Evolutionary conservation across 2,888 invertebrate genomes (phyloP).

Genomic region (Synergus itoensis): DNA sequence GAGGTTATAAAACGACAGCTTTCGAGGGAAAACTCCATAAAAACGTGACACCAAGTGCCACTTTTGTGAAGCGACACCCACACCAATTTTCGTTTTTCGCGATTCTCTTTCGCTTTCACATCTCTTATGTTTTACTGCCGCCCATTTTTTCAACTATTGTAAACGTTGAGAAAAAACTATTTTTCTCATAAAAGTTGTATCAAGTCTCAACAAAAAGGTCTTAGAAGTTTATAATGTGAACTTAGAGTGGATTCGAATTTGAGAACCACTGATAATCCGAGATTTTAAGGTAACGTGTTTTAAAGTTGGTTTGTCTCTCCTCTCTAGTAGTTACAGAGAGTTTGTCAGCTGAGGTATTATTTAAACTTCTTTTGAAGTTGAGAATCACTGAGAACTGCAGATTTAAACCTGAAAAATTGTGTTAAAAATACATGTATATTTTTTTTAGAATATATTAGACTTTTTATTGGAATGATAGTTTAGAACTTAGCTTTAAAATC

Average conservation of each 20-base stretch:
- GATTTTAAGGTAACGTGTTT: neutral
- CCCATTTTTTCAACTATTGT: neutral
- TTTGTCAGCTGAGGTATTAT: no score
- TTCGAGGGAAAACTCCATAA: slow-evolving; percentile 28
- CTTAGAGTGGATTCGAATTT: neutral
- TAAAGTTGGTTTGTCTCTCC: neutral
- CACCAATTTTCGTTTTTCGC: slow-evolving; percentile 24
- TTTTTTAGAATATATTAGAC: no score
- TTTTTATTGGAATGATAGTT: no score
- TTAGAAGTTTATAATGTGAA: neutral
- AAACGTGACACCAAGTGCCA: slow-evolving; percentile 29
- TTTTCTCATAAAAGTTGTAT: neutral
- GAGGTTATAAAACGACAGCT: slow-evolving; percentile 39
- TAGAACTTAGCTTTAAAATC: no score
- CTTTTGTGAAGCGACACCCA: slow-evolving; percentile 1
- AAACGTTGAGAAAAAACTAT: neutral
- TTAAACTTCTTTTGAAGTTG: neutral
- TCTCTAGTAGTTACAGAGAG: no score
- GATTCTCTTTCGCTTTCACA: neutral
- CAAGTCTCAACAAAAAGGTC: neutral
- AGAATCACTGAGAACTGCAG: neutral
- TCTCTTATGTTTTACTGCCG: neutral
- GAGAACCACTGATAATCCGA: neutral
- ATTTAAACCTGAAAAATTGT: no score
- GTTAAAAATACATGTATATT: no score